Conservation (phyloP, 2,797 vertebrate genomes). For the Oreochromis grahami region DNA sequence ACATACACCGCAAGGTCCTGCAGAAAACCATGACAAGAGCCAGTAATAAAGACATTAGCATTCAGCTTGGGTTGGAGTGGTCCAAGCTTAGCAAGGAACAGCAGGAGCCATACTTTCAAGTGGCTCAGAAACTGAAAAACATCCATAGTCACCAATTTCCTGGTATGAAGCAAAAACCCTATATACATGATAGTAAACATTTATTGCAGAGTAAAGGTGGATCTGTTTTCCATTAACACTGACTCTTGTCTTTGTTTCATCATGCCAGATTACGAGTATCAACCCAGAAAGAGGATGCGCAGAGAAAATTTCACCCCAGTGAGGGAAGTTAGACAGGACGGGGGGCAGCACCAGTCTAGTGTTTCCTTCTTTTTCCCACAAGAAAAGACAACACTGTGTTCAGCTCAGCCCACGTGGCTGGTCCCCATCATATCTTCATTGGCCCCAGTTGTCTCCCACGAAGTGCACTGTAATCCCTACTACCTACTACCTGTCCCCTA, state of each 20-base stretch:
- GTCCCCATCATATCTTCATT: conserved; percentile 42
- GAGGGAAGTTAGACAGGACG: neutral
- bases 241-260: neutral
- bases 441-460: conserved; percentile 37
- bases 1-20: conserved; percentile 75
- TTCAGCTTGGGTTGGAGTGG: conserved; percentile 83
- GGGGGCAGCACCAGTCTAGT: neutral
- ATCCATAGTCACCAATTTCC: conserved; percentile 82
- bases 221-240: conserved; percentile 21
- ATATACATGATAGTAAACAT: neutral
- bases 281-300: neutral
- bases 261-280: conserved; percentile 15
- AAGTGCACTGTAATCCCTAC: conserved; percentile 44
- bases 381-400: conserved; percentile 13
- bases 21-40: conserved; percentile 73
- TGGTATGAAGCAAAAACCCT: conserved; percentile 65
- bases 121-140: conserved; percentile 78
- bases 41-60: conserved; percentile 71
- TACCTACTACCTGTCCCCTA: neutral
- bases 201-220: neutral
- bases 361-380: conserved; percentile 50
- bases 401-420: conserved; percentile 55
- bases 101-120: conserved; percentile 82
- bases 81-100: conserved; percentile 82
- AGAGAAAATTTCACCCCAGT: neutral